Base-by-base conservation (phyloP, 2,797 vertebrate species). In the Apogon talboti region DNA sequence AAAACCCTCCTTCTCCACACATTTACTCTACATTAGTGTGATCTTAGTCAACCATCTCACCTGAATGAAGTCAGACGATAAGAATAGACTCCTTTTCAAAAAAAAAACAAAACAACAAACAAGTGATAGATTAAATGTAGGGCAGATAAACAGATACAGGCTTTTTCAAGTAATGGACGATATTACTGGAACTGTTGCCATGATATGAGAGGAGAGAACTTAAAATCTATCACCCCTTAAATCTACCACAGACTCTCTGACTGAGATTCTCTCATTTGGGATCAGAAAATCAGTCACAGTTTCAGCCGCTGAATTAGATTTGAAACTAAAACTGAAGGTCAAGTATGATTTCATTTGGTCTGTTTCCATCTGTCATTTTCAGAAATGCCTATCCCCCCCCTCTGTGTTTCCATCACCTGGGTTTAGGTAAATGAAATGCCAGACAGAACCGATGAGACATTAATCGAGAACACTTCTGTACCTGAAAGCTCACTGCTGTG, bases 21-120 rank as follows among this genome's bases (percentile, higher is more conserved):
- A 50, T 28, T 58, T 37, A 82, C 69, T 69, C 42, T 59, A 68
- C 35, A n/a, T 3, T 42, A 50, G 53, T 9, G 19, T 35, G 50
- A 60, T 81, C 58, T 83, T 78, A 83, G 57, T 86, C 70, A 82
- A 37, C 40, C 19, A 50, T 19, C 40, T 38, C 15, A 4, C 7
- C 48, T 10, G 41, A 55, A 72, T 49, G n/a, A 64, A 70, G 64
- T 7, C 14, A 30, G 2, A 28, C 3, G 4, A 49, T 28, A 6
- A 35, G 7, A 35, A 35, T 35, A 3, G 9, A 10, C 33, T 35
- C 2, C 33, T 35, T 35, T 35, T 35, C n/a, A n/a, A n/a, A n/a
- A n/a, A 2, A 24, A 24, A 24, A 24, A 24, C 2, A 24, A 16
- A 49, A 42, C 28, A 14, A 41, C 28, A n/a, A n/a, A 37, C 28